Conservation (phyloP, 2,797 vertebrate genomes). For the Setipinna tenuifilis region DNA sequence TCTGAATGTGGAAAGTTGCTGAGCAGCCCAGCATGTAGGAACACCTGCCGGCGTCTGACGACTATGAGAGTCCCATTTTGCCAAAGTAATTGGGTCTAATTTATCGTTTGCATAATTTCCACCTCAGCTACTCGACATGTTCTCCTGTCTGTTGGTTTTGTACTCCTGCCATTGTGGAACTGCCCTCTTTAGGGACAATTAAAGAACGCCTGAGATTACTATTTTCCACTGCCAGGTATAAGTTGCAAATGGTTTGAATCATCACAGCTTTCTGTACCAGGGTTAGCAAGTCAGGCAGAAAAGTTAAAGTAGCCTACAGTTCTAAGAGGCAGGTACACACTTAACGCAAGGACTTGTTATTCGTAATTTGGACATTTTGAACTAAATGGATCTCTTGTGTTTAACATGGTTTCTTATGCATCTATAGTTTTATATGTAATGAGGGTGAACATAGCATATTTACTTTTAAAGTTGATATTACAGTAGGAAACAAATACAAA, state of each 20-base stretch:
- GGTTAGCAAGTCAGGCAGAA: not conserved
- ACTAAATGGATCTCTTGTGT: not conserved
- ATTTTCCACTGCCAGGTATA: conserved; percentile 70
- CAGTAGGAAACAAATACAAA: not conserved
- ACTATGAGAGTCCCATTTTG: conserved; percentile 35
- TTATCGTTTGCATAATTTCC: conserved; percentile 51
- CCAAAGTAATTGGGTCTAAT: conserved; percentile 43
- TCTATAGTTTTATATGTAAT: not conserved
- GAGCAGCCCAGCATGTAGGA: conserved; percentile 58
- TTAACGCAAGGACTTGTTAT: not conserved
- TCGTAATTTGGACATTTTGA: not conserved
- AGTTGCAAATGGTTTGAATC: conserved; percentile 25
- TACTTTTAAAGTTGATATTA: not conserved
- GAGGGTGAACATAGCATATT: not conserved
- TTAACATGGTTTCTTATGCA: not conserved
- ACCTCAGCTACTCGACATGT: conserved; percentile 64
- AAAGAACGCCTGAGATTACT: conserved; percentile 76
- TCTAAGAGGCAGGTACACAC: not conserved
- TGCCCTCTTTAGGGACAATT: conserved; percentile 74
- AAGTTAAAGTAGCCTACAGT: not conserved
- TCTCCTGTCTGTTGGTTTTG: conserved; percentile 65
- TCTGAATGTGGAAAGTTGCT: conserved; percentile 54
- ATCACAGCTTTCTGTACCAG: not conserved
- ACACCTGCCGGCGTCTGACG: conserved; percentile 62
- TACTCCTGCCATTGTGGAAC: conserved; percentile 70